A percentile compares a stretch with the other conserved stretches of the same genome.
These are phyloP conservation scores for Cantharis rustica DNA, from an alignment of 2,888 invertebrate genomes.

Conservation along the genomic window DNA sequence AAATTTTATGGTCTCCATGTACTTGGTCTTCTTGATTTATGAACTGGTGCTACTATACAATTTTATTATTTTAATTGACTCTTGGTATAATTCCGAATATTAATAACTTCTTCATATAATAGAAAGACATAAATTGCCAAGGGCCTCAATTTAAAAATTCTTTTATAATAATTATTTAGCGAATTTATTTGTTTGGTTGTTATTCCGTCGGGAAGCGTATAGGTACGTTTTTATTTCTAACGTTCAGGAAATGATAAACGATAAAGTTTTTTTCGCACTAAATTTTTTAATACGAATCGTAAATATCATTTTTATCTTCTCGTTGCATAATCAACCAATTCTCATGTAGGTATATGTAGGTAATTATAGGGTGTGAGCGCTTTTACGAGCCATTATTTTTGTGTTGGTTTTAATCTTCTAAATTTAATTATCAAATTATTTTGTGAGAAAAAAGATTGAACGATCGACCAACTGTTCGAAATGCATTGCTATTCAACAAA, in stretches of 20 bases:
- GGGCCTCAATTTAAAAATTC: not conserved
- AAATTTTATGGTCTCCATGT: not conserved
- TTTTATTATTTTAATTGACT: not conserved
- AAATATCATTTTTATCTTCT: too few species aligned
- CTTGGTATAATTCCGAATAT: not conserved
- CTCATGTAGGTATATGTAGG: too few species aligned
- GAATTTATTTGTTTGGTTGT: not conserved
- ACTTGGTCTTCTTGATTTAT: not conserved
- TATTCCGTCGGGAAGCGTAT: not conserved
- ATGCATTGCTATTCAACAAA: conserved; percentile 10
- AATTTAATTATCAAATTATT: not conserved
- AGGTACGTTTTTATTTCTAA: too few species aligned
- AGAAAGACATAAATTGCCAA: not conserved
- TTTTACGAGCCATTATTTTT: not conserved
- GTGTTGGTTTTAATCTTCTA: not conserved
- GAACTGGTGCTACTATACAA: not conserved
- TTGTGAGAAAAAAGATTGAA: not conserved
- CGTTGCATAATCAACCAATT: too few species aligned
- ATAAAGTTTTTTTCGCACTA: too few species aligned
- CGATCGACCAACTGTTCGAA: conserved; percentile 21
- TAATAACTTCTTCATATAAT: not conserved
- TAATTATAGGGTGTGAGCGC: too few species aligned
- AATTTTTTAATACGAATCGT: too few species aligned
- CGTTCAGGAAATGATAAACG: too few species aligned
- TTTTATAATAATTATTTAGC: not conserved